Evolutionary conservation across 2,888 invertebrate species (phyloP).

Genomic region (Koerneria pararmatus): DNA sequence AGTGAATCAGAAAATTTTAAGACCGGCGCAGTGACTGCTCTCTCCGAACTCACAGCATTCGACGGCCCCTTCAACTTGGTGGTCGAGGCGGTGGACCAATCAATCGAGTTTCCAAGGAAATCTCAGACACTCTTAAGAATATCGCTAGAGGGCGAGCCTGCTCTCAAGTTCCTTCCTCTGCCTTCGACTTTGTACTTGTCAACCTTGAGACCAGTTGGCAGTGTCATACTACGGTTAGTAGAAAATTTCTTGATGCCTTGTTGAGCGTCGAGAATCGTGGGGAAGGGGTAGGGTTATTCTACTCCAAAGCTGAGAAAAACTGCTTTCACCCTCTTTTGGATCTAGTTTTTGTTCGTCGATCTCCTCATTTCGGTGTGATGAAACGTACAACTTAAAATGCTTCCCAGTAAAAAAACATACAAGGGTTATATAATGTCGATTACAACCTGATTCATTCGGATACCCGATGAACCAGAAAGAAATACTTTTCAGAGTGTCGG

Average conservation of each 20-base stretch:
- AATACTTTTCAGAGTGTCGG: conserved; percentile 25
- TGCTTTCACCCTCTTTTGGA: too few relatives aligned
- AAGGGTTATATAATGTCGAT: too few relatives aligned
- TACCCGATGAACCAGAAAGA: too few relatives aligned
- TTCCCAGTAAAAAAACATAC: too few relatives aligned
- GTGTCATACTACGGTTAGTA: conserved; percentile 36
- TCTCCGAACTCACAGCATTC: conserved; percentile 27
- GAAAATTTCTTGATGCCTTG: too few relatives aligned
- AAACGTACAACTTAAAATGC: too few relatives aligned
- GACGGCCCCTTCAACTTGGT: conserved; percentile 45
- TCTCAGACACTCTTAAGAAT: conserved; percentile 29
- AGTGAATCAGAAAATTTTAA: conserved; percentile 22
- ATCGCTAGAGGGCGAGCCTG: conserved; percentile 30
- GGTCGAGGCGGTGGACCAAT: conserved; percentile 47
- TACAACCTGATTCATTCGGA: too few relatives aligned
- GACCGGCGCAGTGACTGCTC: conserved; percentile 43
- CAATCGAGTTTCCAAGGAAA: conserved; percentile 30
- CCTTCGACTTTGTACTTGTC: conserved; percentile 55
- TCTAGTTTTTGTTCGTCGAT: too few relatives aligned
- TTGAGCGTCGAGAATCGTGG: too few relatives aligned
- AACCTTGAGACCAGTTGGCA: conserved; percentile 48
- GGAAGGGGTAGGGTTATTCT: too few relatives aligned
- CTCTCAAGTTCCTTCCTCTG: conserved; percentile 48
- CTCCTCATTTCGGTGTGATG: too few relatives aligned
- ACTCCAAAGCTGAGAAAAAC: too few relatives aligned